Evolutionary conservation across 2,113 vertebrate species (phyloP).

Genomic region (Hippolais icterina): DNA sequence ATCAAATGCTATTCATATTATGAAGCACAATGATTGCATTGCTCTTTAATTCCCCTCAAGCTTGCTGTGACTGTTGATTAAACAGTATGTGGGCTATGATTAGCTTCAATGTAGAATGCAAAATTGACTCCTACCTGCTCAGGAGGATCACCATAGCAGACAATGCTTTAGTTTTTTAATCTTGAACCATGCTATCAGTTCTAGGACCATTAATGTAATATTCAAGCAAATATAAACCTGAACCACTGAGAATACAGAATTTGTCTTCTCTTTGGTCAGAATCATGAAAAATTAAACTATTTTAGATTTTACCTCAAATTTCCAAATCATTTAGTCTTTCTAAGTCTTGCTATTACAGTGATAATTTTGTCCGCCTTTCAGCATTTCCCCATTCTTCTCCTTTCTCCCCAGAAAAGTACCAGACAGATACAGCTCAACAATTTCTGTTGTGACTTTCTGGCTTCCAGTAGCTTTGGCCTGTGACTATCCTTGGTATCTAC

Average conservation of each 20-base stretch:
- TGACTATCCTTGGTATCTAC: neutral
- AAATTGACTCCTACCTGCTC: neutral
- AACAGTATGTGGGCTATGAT: neutral
- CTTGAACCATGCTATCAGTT: neutral
- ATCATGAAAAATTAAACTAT: neutral
- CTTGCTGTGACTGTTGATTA: neutral
- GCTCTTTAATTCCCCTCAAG: neutral
- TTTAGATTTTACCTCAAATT: neutral
- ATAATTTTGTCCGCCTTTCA: neutral
- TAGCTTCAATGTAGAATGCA: neutral
- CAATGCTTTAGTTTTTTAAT: neutral
- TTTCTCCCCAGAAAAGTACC: neutral
- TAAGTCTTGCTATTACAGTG: neutral
- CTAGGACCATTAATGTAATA: neutral
- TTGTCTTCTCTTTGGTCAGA: neutral
- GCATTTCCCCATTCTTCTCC: neutral
- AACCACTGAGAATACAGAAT: neutral
- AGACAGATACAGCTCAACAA: neutral
- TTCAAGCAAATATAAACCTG: neutral
- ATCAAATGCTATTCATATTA: slow-evolving; percentile 23
- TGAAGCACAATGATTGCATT: neutral
- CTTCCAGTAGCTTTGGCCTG: neutral
- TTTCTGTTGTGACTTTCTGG: neutral
- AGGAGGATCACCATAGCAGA: neutral
- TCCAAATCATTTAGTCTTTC: neutral